Evolutionary conservation across 2,888 invertebrate genomes (phyloP), one percentile per base, ranked within the genome.

Genomic region (Metalampra italica): DNA sequence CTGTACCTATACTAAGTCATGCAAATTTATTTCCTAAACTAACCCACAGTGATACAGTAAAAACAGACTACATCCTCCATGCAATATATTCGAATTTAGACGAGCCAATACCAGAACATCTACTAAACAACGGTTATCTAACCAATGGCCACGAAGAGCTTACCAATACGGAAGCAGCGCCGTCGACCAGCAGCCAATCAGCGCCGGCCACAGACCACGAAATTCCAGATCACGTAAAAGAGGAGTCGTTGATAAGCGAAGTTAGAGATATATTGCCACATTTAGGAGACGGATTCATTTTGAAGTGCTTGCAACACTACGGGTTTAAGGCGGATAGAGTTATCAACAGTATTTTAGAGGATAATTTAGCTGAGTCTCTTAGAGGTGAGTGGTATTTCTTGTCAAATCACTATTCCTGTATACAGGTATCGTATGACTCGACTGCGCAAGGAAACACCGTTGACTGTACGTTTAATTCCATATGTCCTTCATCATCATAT

Each of bases 341-440:
- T 3, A 94, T 98, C 51, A 94, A 96, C 71, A 95, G 95, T 43
- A 88, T 98, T 51, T 79, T 98, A 44, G 97, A 97, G 78, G 92
- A 93, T 59, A 92, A 90, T 59, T 67, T 90, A 47, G 86, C 75
- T 7, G 71, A 75, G 29, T 55, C 72, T n/a, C 67, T 89, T 47
- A 75, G 66, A 75, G 76, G 87, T 87, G 56, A 64, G 65, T 54
- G 9, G 12, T 9, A 9, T 14, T 15, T n/a, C 37, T 2, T 22
- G 22, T 22, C 30, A 9, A 7, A 7, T 30, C 46, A 36, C 29
- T 44, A 11, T 22, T 30, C 22, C 37, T 45, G 13, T 30, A 43
- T 9, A 9, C 41, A 22, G 0, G 8, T n/a, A n/a, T n/a, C n/a
- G n/a, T n/a, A n/a, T n/a, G n/a, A n/a, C n/a, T n/a, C n/a, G n/a